These are phyloP conservation scores for Carcharodon carcharias DNA, from an alignment of 2,797 vertebrate species.

Conservation along the genomic window DNA sequence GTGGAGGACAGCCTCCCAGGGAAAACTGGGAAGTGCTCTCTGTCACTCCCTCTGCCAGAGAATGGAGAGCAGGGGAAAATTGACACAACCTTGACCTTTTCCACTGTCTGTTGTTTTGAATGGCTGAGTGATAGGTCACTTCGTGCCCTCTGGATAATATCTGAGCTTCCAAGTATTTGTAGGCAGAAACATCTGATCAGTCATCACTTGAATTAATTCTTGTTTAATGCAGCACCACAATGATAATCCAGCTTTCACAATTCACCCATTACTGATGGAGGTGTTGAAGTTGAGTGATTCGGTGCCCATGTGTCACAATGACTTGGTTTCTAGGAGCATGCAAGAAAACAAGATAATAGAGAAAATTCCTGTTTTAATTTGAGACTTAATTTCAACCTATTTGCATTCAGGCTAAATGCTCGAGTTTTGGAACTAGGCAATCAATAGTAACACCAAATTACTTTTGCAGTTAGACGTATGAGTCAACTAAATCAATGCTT, in stretches of 20 bases:
- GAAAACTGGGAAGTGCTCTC: slow-evolving; percentile 48
- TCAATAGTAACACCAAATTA: slow-evolving; percentile 20
- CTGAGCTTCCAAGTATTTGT: slow-evolving; percentile 39
- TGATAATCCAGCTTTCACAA: slow-evolving; percentile 50
- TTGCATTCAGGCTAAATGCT: not conserved
- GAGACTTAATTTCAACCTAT: too few species aligned
- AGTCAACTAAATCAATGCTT: not conserved
- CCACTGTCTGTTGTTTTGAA: slow-evolving; percentile 46
- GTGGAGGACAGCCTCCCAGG: slow-evolving; percentile 51
- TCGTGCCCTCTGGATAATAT: slow-evolving; percentile 42
- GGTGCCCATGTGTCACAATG: not conserved
- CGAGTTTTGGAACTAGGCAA: not conserved
- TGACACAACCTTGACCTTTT: slow-evolving; percentile 57
- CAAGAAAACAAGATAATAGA: not conserved
- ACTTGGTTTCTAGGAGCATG: not conserved
- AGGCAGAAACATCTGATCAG: slow-evolving; percentile 46
- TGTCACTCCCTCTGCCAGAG: slow-evolving; percentile 52
- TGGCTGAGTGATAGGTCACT: slow-evolving; percentile 47
- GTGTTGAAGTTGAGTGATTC: not conserved
- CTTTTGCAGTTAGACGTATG: not conserved
- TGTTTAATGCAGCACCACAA: slow-evolving; percentile 51
- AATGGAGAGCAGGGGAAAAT: slow-evolving; percentile 61
- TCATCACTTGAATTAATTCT: slow-evolving; percentile 52
- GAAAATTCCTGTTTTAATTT: not conserved
- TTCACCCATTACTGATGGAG: slow-evolving; percentile 47